These are phyloP conservation scores for Apamea monoglypha DNA, from an alignment of 2,888 invertebrate species.

Conservation along the genomic window DNA sequence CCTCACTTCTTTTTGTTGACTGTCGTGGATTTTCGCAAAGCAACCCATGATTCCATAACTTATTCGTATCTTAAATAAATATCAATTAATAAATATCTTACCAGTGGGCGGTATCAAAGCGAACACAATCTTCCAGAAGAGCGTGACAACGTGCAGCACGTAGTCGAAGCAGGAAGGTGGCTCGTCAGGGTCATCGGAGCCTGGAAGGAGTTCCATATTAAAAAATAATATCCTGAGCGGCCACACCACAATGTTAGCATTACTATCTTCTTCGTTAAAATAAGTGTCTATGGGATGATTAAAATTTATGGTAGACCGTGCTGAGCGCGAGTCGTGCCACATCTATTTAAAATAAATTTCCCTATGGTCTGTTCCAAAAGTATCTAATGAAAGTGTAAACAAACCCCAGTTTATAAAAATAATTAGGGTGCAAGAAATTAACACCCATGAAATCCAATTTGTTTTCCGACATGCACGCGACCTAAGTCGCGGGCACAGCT, in stretches of 20 bases:
- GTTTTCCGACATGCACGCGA: too few species aligned
- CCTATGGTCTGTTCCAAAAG: not conserved
- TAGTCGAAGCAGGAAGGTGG: conserved; percentile 97
- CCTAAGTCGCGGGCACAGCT: too few species aligned
- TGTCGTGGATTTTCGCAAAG: not conserved
- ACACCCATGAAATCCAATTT: too few species aligned
- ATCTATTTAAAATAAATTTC: too few species aligned
- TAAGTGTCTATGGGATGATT: not conserved
- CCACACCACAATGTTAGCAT: too few species aligned
- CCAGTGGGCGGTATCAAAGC: conserved; percentile 99
- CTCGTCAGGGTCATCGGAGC: conserved; percentile 91
- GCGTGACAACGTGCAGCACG: conserved; percentile 97
- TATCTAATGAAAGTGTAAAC: not conserved
- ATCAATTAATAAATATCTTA: conserved; percentile 66
- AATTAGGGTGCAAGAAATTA: too few species aligned
- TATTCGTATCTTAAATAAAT: too few species aligned
- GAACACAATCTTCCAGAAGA: conserved; percentile 99
- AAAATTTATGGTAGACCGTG: not conserved
- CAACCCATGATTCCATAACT: too few species aligned
- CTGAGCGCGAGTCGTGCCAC: not conserved
- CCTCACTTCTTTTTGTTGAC: too few species aligned
- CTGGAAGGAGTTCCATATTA: conserved; percentile 66
- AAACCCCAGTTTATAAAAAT: not conserved
- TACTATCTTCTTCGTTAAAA: not conserved
- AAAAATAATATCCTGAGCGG: not conserved